phyloP scores from a whole-genome alignment of 2,113 vertebrate genomes.

The Pseudorhombus dupliciocellatus region DNA sequence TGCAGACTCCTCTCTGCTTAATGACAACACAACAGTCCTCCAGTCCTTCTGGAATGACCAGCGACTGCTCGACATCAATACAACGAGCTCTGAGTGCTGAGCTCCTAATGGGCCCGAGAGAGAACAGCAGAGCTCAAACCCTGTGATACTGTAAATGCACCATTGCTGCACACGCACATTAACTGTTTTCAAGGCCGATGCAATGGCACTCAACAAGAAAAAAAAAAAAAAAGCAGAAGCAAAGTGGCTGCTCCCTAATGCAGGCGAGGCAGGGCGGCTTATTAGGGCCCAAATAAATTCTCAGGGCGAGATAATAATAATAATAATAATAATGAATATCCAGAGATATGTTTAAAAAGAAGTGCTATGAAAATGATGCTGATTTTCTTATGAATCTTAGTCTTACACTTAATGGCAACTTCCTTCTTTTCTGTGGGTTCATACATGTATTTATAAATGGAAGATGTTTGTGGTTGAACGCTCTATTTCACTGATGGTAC shows the following conservation, averaged over 20 bases:
- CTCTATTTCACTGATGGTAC: too few species aligned
- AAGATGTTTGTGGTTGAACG: too few species aligned
- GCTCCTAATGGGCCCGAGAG: slow-evolving; percentile 60
- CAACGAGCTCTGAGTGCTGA: slow-evolving; percentile 48
- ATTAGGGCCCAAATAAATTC: not conserved
- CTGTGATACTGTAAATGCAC: slow-evolving; percentile 51
- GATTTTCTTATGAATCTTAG: too few species aligned
- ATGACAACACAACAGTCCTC: slow-evolving; percentile 27
- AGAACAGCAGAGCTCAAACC: slow-evolving; percentile 24
- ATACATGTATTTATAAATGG: too few species aligned
- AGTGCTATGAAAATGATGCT: too few species aligned
- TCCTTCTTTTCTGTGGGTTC: too few species aligned
- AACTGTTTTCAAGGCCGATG: slow-evolving; percentile 36
- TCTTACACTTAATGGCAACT: too few species aligned
- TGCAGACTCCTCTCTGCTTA: slow-evolving; percentile 26
- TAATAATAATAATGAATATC: not conserved
- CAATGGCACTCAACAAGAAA: slow-evolving; percentile 48
- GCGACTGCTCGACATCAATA: slow-evolving; percentile 52
- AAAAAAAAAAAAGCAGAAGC: slow-evolving; percentile 11
- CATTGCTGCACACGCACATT: slow-evolving; percentile 43
- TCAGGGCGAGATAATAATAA: not conserved
- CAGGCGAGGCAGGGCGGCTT: not conserved
- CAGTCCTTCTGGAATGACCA: slow-evolving; percentile 28
- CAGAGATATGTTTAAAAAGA: too few species aligned
- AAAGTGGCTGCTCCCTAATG: slow-evolving; percentile 28